Evolutionary conservation across 1,140 invertebrate species (phyloP).

Genomic region (Drosophila biarmipes): DNA sequence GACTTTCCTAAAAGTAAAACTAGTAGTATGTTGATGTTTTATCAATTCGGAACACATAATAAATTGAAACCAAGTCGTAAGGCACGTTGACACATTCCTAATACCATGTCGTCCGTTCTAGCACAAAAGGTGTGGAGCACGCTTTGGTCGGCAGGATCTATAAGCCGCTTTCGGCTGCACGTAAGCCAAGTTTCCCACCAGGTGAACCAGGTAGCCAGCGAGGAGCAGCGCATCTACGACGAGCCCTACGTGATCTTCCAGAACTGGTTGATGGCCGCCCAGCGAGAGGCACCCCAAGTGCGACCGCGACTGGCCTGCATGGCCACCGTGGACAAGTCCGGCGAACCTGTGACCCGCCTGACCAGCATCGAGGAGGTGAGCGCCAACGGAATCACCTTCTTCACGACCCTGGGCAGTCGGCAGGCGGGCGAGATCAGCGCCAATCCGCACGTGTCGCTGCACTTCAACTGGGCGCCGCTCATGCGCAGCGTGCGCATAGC

Average conservation of each 20-base stretch:
- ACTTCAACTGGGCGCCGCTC: conserved; percentile 95
- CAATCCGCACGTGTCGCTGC: conserved; percentile 93
- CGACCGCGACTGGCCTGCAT: conserved; percentile 94
- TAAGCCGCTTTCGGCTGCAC: neutral
- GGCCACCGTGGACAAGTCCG: conserved; percentile 91
- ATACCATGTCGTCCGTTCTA: conserved; percentile 24
- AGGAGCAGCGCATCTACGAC: conserved; percentile 30
- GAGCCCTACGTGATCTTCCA: conserved; percentile 59
- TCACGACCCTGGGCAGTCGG: conserved; percentile 91
- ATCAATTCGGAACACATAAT: neutral
- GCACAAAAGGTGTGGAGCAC: neutral
- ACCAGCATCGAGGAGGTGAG: conserved; percentile 91
- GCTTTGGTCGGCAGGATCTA: neutral
- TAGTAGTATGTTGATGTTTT: neutral
- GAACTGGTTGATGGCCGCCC: conserved; percentile 43
- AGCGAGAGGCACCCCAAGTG: conserved; percentile 19
- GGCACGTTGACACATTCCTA: neutral
- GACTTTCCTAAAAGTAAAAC: neutral
- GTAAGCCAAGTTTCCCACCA: neutral
- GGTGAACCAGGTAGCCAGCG: neutral
- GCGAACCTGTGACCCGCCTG: conserved; percentile 90
- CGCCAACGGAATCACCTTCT: conserved; percentile 92
- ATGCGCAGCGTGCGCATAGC: conserved; percentile 94
- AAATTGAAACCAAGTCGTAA: neutral
- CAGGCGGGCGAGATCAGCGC: conserved; percentile 91